Percentiles rank a stretch among this genome's conserved stretches.
Conservation (phyloP, 30 jellyfish, hydroid and myxozoan species). For the Aurelia coerulea region DNA sequence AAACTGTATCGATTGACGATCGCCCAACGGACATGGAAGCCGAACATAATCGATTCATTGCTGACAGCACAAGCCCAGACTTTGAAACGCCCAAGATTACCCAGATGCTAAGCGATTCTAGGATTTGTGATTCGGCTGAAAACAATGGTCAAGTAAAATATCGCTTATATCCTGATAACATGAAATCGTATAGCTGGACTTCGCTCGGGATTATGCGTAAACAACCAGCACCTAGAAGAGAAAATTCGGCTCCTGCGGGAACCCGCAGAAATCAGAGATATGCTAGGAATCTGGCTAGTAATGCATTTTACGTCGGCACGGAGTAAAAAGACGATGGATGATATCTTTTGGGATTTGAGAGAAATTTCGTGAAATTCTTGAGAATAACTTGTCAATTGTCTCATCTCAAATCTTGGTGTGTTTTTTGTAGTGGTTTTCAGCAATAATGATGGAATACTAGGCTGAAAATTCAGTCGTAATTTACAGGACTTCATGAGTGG, state of each 20-base stretch:
- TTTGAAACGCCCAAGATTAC: not conserved
- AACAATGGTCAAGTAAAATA: not conserved
- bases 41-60: conserved; percentile 5
- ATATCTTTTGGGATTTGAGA: too few relatives aligned
- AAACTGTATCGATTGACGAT: conserved; percentile 34
- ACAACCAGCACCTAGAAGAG: conserved; percentile 60
- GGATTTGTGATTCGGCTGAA: conserved; percentile 1
- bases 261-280: conserved; percentile 41
- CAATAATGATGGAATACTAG: too few relatives aligned
- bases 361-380: too few relatives aligned
- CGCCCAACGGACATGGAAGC: conserved; percentile 53
- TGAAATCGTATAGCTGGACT: conserved; percentile 91
- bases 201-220: conserved; percentile 68
- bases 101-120: not conserved
- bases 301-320: not conserved
- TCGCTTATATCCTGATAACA: conserved; percentile 66
- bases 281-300: not conserved
- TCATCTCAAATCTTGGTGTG: too few relatives aligned
- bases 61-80: not conserved
- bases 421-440: too few relatives aligned
- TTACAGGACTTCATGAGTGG: too few relatives aligned
- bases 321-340: not conserved
- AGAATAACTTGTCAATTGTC: too few relatives aligned
- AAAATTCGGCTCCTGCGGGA: conserved; percentile 88
- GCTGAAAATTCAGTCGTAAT: too few relatives aligned